Evolutionary conservation across 2,113 vertebrate species (phyloP).

Genomic region (Scartelaos histophorus): DNA sequence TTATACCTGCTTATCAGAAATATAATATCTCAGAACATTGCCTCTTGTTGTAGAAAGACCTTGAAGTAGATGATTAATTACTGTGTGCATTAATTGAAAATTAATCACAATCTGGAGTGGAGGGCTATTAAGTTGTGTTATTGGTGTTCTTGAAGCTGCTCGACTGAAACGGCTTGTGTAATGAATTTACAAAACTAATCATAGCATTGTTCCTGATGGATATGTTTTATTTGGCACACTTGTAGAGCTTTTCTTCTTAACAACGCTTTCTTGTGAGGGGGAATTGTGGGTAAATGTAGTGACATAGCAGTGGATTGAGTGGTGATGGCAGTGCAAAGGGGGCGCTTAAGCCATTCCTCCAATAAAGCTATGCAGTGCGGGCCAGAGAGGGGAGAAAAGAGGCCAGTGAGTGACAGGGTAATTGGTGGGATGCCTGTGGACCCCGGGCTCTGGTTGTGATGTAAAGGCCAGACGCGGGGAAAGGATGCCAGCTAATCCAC

Average conservation of each 20-base stretch:
- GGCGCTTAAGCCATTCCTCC: conserved; percentile 60
- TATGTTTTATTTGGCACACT: conserved; percentile 13
- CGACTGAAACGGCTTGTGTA: conserved; percentile 20
- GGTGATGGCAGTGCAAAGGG: conserved; percentile 11
- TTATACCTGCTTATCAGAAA: conserved; percentile 60
- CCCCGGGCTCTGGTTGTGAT: conserved; percentile 66
- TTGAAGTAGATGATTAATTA: conserved; percentile 60
- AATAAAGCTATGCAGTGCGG: conserved; percentile 66
- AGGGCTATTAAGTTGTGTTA: conserved; percentile 23
- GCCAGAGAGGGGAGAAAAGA: conserved; percentile 36
- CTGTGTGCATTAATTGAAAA: conserved; percentile 47
- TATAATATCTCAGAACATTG: conserved; percentile 34
- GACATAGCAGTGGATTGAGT: conserved; percentile 42
- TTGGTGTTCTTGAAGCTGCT: conserved; percentile 39
- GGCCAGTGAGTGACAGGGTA: conserved; percentile 77
- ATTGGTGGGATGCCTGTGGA: conserved; percentile 70
- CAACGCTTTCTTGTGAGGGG: conserved; percentile 32
- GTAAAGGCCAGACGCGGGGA: conserved; percentile 64
- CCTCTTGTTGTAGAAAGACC: conserved; percentile 36
- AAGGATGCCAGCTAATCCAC: conserved; percentile 73
- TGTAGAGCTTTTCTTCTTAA: conserved; percentile 26
- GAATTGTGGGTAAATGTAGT: conserved; percentile 45
- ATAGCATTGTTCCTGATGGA: conserved; percentile 1
- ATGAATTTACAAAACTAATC: conserved; percentile 11
- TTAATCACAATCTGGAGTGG: conserved; percentile 51